Conservation (phyloP, 2,797 vertebrate genomes). For the Sebastes flavidus region DNA sequence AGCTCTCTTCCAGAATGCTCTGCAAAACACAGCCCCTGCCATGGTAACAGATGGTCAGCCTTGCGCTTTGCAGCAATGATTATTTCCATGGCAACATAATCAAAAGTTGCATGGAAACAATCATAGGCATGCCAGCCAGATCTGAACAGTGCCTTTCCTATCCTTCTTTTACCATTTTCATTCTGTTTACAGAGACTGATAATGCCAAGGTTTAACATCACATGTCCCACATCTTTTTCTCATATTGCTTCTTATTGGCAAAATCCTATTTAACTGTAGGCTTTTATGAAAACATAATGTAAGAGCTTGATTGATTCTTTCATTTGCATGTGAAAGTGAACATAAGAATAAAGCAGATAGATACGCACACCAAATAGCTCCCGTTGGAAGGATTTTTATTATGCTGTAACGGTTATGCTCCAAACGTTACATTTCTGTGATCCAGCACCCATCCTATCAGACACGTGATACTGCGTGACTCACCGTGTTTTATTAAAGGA, state of each 20-base stretch:
- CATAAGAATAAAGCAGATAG: too few species aligned
- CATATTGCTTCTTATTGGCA: background rate
- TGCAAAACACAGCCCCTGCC: constrained; percentile 26
- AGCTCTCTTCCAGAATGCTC: constrained; percentile 20
- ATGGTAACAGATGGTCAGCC: constrained; percentile 52
- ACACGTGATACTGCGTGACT: too few species aligned
- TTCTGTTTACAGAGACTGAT: background rate
- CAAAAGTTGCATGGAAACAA: constrained; percentile 61
- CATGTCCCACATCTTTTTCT: background rate
- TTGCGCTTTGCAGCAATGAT: constrained; percentile 18
- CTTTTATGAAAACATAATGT: background rate
- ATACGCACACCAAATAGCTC: too few species aligned
- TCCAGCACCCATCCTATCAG: too few species aligned
- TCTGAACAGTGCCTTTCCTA: constrained; percentile 12
- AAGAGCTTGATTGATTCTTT: background rate
- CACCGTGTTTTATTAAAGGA: too few species aligned
- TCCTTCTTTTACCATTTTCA: background rate
- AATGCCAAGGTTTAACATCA: background rate
- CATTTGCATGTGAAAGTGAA: background rate
- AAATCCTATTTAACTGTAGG: background rate
- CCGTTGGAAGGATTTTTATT: too few species aligned
- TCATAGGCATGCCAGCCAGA: constrained; percentile 19
- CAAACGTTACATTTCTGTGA: too few species aligned
- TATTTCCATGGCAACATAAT: constrained; percentile 67
- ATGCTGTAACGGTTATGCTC: too few species aligned